Evolutionary conservation across 2,797 vertebrate species (phyloP).

Genomic region (Chiloscyllium punctatum): DNA sequence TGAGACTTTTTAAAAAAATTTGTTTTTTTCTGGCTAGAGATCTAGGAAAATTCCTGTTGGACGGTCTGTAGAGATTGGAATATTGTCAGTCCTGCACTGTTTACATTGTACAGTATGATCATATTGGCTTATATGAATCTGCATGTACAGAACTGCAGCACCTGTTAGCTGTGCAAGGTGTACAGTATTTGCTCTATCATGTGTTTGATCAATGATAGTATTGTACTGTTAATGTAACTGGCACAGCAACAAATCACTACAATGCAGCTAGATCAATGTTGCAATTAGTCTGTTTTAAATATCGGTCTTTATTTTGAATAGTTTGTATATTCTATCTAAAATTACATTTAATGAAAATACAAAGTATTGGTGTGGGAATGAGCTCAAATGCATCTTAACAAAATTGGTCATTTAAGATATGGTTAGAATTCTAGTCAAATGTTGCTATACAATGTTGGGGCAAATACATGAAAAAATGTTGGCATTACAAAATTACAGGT

Average conservation of each 20-base stretch:
- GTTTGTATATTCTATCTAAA: conserved; percentile 67
- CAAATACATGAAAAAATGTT: conserved; percentile 47
- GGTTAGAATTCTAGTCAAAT: conserved; percentile 55
- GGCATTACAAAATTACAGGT: conserved; percentile 57
- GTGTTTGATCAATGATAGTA: conserved; percentile 40
- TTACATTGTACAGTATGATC: conserved; percentile 77
- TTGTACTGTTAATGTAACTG: conserved; percentile 51
- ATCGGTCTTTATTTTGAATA: conserved; percentile 49
- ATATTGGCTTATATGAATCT: conserved; percentile 53
- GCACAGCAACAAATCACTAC: conserved; percentile 55
- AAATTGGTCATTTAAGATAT: conserved; percentile 60
- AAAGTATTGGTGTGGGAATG: conserved; percentile 46
- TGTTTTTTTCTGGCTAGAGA: background rate
- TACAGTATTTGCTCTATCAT: conserved; percentile 59
- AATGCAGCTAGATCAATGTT: conserved; percentile 56
- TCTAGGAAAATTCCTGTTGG: background rate
- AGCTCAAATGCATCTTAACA: conserved; percentile 45
- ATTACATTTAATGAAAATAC: conserved; percentile 49
- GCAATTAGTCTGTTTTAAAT: conserved; percentile 54
- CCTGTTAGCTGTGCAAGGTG: conserved; percentile 49
- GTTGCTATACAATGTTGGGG: conserved; percentile 52
- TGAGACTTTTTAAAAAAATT: background rate
- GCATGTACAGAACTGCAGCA: conserved; percentile 51
- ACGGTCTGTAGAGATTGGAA: conserved; percentile 42
- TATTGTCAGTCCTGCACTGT: conserved; percentile 68